Conservation (phyloP, 2,113 vertebrate species). For the Periophthalmodon schlosseri region DNA sequence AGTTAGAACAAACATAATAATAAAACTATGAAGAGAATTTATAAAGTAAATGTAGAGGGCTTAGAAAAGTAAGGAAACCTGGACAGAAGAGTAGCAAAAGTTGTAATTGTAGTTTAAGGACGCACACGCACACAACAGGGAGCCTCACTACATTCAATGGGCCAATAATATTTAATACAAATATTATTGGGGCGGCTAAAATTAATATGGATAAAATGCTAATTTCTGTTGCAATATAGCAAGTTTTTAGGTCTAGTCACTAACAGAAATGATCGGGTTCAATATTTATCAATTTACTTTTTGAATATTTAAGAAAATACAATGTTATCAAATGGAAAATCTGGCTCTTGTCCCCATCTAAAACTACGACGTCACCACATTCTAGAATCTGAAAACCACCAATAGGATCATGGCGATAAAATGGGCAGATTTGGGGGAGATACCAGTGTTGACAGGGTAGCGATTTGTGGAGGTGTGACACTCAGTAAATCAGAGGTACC, state of each 20-base stretch:
- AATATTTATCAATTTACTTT: too few species aligned
- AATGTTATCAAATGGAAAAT: too few species aligned
- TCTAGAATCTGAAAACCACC: too few species aligned
- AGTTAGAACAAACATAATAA: not conserved
- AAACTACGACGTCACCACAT: too few species aligned
- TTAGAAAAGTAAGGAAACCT: constrained; percentile 2
- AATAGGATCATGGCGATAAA: constrained; percentile 30
- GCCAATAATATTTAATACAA: too few species aligned
- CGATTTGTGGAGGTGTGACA: constrained; percentile 62
- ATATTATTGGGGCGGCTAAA: too few species aligned
- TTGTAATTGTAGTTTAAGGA: constrained; percentile 9
- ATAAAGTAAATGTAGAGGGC: not conserved
- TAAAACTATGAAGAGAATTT: not conserved
- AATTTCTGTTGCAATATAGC: too few species aligned
- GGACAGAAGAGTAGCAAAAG: constrained; percentile 10
- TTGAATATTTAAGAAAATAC: too few species aligned
- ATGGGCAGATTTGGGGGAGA: constrained; percentile 25
- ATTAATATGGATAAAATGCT: too few species aligned
- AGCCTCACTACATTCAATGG: not conserved
- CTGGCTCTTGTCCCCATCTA: too few species aligned
- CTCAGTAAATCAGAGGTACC: constrained; percentile 61
- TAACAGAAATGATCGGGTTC: too few species aligned
- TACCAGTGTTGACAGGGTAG: constrained; percentile 58
- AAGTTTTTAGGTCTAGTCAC: too few species aligned
- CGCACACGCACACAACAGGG: not conserved